A percentile compares a stretch with the other conserved stretches of the same genome.
Evolutionary conservation across 2,888 invertebrate genomes (phyloP).

Genomic region (Ennomos fuscantarius): DNA sequence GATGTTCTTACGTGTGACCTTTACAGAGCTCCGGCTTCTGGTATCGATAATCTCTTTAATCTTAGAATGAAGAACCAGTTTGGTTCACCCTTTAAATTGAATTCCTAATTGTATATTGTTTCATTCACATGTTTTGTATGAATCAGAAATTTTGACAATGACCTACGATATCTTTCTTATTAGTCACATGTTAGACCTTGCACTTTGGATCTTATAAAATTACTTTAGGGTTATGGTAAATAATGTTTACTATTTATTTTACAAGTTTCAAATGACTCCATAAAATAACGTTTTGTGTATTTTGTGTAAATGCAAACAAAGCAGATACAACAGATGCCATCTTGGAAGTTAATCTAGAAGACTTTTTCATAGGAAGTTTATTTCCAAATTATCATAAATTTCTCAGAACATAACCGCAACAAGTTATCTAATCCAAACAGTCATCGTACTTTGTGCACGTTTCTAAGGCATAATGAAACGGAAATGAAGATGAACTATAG

Average conservation of each 20-base stretch:
- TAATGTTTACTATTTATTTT: too few species aligned
- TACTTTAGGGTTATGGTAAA: too few species aligned
- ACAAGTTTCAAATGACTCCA: too few species aligned
- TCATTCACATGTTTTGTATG: not conserved
- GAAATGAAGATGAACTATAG: not conserved
- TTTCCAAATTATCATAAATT: slow-evolving; percentile 21
- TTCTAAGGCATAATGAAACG: not conserved
- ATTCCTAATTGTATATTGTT: not conserved
- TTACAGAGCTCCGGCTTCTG: slow-evolving; percentile 37
- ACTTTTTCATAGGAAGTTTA: slow-evolving; percentile 16
- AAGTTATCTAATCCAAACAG: slow-evolving; percentile 20
- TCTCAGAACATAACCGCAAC: slow-evolving; percentile 20
- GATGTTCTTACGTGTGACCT: slow-evolving; percentile 42
- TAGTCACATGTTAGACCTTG: too few species aligned
- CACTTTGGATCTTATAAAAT: too few species aligned
- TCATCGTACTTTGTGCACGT: slow-evolving; percentile 21
- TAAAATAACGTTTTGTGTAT: too few species aligned
- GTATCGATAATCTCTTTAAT: slow-evolving; percentile 6
- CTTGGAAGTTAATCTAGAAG: slow-evolving; percentile 16
- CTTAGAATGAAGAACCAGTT: slow-evolving; percentile 15
- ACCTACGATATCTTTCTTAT: not conserved
- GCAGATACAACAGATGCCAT: slow-evolving; percentile 5
- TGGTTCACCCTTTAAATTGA: not conserved
- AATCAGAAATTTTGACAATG: not conserved
- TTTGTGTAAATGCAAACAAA: too few species aligned